phyloP scores from a whole-genome alignment of 2,888 invertebrate species.

The Seira ritae region DNA sequence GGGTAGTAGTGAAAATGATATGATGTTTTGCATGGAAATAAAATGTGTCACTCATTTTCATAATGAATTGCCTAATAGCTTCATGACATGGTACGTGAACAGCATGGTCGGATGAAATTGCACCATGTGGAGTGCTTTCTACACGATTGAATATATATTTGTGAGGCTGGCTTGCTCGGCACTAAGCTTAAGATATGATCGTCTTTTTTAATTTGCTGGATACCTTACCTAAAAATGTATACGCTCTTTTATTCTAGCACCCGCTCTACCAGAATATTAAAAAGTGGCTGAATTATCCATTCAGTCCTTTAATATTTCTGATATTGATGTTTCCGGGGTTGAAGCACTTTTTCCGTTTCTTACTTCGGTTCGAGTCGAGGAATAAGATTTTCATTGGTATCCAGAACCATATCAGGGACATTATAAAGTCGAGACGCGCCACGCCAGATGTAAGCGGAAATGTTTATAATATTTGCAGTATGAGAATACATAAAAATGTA shows the following conservation, averaged over 20 bases:
- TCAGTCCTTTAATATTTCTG: conserved; percentile 70
- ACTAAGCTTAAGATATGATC: too few species aligned
- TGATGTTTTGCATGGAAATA: background rate
- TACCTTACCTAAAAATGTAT: too few species aligned
- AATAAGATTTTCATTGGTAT: conserved; percentile 71
- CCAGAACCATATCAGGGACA: conserved; percentile 66
- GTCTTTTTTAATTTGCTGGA: conserved; percentile 31
- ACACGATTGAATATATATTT: too few species aligned
- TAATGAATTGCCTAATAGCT: conserved; percentile 18
- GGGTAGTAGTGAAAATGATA: too few species aligned
- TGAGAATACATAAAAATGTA: too few species aligned
- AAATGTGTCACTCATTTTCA: conserved; percentile 21
- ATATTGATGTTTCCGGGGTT: conserved; percentile 73
- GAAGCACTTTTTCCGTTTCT: conserved; percentile 69
- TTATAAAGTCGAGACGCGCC: conserved; percentile 62
- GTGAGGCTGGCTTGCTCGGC: too few species aligned
- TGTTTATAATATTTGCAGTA: too few species aligned
- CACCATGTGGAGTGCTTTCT: too few species aligned
- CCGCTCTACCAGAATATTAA: conserved; percentile 71
- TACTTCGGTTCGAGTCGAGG: conserved; percentile 69
- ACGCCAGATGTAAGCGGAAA: conserved; percentile 62
- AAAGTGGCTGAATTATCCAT: conserved; percentile 73
- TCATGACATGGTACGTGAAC: conserved; percentile 16
- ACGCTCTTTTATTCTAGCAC: conserved; percentile 62
- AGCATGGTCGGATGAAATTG: too few species aligned